These are phyloP conservation scores for Periplaneta americana DNA, from an alignment of 1,140 invertebrate genomes.

Conservation along the genomic window DNA sequence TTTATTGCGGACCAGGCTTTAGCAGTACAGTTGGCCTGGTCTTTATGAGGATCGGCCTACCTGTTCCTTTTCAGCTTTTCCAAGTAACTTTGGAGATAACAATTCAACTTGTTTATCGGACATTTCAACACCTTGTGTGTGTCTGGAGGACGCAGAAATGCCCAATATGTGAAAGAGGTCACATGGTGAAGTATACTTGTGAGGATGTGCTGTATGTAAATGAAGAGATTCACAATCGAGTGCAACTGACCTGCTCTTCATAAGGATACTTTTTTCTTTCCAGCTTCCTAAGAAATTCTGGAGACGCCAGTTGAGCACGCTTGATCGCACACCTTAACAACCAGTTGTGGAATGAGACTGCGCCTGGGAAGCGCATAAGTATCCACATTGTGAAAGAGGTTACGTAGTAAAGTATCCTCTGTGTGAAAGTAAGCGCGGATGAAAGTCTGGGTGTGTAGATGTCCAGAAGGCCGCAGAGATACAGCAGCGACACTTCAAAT, in stretches of 20 bases:
- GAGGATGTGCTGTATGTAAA: too few relatives aligned
- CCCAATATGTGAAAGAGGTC: too few relatives aligned
- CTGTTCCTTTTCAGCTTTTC: too few relatives aligned
- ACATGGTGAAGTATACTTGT: too few relatives aligned
- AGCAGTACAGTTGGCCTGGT: too few relatives aligned
- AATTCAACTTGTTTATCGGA: too few relatives aligned
- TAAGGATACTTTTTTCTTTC: not conserved
- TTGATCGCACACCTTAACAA: slow-evolving; percentile 15
- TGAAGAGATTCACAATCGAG: not conserved
- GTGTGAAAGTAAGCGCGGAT: slow-evolving; percentile 26
- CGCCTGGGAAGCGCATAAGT: slow-evolving; percentile 16
- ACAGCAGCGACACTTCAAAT: slow-evolving; percentile 31
- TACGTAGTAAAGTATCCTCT: slow-evolving; percentile 23
- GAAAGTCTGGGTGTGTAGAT: slow-evolving; percentile 31
- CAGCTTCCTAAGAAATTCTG: not conserved
- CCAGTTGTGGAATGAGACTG: slow-evolving; percentile 20
- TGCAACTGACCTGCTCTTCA: not conserved
- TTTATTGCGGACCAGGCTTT: too few relatives aligned
- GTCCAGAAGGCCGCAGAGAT: slow-evolving; percentile 31
- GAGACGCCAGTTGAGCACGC: slow-evolving; percentile 12
- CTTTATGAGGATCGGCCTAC: too few relatives aligned
- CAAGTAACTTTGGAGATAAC: too few relatives aligned
- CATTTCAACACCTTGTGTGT: too few relatives aligned
- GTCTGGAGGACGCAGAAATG: too few relatives aligned
- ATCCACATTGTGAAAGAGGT: slow-evolving; percentile 24